Evolutionary conservation across 2,888 invertebrate genomes (phyloP), one percentile per base, ranked within the genome.

Genomic region (Aphrophora alni): DNA sequence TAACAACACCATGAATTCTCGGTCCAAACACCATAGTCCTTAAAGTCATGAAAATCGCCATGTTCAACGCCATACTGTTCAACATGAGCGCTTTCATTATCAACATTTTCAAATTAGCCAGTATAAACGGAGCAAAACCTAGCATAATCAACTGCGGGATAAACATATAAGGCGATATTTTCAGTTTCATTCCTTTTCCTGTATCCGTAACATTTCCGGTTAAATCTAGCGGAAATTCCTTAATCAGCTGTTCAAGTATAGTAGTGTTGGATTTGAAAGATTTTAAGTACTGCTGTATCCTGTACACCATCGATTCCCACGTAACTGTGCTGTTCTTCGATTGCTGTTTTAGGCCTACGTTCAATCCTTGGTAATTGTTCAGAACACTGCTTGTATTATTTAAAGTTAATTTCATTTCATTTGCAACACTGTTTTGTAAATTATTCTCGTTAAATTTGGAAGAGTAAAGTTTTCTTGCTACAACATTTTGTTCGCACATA

Each of bases 11-110:
- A 0, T 85, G 85, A 17, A 82, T 81, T 4, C 84, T 82, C 3
- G 85, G 85, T 0, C 86, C 86, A 82, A 87, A 87, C 38, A 86
- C 85, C 81, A 86, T 81, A 83, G 86, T 85, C 27, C 85, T 83
- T 73, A 87, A 74, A 28, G 85, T 85, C 83, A 86, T 84, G 71
- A 84, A 83, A 25, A 86, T 82, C 25, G 86, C 86, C 17, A 85
- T 84, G 38, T 83, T 83, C 74, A 87, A 83, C n/a, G 86, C 86
- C 86, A 86, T 85, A 82, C 86, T 85, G 84, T 86, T 86, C 72
- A 86, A 82, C 84, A 83, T 86, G 51, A 86, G 77, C 21, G 86
- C 86, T 38, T 85, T 84, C 85, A 86, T 85, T 69, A 86, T 85
- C 78, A 86, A 80, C 85, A 86, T 85, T 82, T 86, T 86, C 73